Percentiles rank a stretch among this genome's conserved stretches.
Conservation (phyloP, 2,113 vertebrate species). For the Gavia stellata region DNA sequence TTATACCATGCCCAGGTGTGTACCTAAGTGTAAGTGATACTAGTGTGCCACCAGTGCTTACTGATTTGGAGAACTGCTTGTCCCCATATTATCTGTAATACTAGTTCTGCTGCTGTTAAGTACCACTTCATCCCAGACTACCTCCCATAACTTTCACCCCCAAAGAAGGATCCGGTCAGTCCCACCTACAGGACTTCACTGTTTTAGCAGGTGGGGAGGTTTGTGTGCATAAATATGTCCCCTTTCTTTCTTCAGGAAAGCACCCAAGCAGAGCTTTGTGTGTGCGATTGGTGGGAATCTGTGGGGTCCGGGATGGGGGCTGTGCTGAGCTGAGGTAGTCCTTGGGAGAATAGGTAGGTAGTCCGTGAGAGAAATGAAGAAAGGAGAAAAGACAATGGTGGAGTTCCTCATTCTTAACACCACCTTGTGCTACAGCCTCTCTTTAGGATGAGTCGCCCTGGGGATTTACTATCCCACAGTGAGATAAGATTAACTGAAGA, state of each 20-base stretch:
- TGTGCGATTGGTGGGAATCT: not conserved
- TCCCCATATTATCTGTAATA: accelerated
- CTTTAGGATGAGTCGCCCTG: not conserved
- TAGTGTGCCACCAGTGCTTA: not conserved
- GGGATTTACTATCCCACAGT: not conserved
- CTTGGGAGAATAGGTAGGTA: too few species aligned
- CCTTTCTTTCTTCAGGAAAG: not conserved
- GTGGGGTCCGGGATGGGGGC: not conserved
- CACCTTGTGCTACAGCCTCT: not conserved
- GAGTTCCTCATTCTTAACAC: not conserved
- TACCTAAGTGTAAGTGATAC: not conserved
- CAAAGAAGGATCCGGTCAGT: not conserved
- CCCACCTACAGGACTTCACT: not conserved
- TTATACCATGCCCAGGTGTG: not conserved
- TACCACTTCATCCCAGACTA: not conserved
- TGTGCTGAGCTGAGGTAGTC: not conserved
- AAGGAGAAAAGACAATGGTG: not conserved
- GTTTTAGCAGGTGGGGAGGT: not conserved
- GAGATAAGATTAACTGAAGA: not conserved
- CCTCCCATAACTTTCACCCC: not conserved
- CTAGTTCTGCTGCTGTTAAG: not conserved
- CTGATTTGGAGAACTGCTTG: not conserved
- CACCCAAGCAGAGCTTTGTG: accelerated
- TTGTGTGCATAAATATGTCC: not conserved
- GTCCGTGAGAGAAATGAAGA: not conserved